Evolutionary conservation across 2,797 vertebrate genomes (phyloP), one percentile per base, ranked within the genome.

Genomic region (Paguma larvata): DNA sequence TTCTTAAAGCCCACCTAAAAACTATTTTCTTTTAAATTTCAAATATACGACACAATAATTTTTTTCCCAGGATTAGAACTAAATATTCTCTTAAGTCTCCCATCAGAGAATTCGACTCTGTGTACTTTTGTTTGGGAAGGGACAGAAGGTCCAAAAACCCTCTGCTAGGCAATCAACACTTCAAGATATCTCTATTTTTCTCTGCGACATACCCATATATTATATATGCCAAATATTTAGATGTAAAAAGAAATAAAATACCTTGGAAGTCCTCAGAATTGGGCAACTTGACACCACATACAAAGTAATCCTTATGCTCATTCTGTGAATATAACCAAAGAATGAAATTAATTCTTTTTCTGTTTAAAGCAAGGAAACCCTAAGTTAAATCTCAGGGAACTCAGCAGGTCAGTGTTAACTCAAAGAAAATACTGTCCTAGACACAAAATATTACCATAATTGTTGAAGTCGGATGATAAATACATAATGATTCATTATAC

Each of bases 191-290:
- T 77, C 65, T 75, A 12, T 70, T 93, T 38, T 38, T 6, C 79
- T 56, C 15, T 92, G 44, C 12, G 78, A 59, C 23, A 72, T 30
- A 77, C 15, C 32, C 56, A 65, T 72, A 77, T 48, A 53, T 48
- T 51, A 80, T 4, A 83, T 41, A 92, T 3, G 93, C 25, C 41
- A 82, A 95, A 79, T 95, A 51, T 79, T 93, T 62, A 63, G 14
- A 96, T 91, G 46, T 78, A 91, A 91, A 67, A 97, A 92, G 96
- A 38, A 98, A 70, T 44, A 95, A 97, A 96, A 96, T 99, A 99
- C 99, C 99, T 99, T 99, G 99, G 98, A 99, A 99, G 98, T 99
- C 99, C 98, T 99, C 99, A 14, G 99, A 99, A 99, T 99, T 99
- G 80, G 99, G 99, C 98, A 99, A 99, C 98, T 99, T 99, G 97